These are phyloP conservation scores for Pycnomerus fuliginosus DNA, from an alignment of 2,888 invertebrate species.

Conservation along the genomic window DNA sequence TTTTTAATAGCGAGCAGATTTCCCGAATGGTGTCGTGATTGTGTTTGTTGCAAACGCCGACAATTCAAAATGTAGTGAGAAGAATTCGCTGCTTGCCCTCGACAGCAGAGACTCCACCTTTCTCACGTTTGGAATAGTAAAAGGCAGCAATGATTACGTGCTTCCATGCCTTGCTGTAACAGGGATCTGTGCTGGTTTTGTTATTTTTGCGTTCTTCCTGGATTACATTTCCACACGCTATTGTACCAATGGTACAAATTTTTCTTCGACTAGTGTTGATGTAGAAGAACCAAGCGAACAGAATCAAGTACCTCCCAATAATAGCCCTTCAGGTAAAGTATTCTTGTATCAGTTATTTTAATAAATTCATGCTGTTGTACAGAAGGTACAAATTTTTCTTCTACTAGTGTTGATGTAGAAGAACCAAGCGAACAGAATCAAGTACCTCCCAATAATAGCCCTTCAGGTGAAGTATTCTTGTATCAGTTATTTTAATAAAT, in stretches of 20 bases:
- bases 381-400: too few relatives aligned
- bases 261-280: too few relatives aligned
- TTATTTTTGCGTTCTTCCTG: slow-evolving; percentile 50
- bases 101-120: slow-evolving; percentile 42
- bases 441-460: too few relatives aligned
- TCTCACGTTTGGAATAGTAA: slow-evolving; percentile 55
- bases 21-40: slow-evolving; percentile 72
- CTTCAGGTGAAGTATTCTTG: too few relatives aligned
- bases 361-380: too few relatives aligned
- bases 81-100: slow-evolving; percentile 36
- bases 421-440: too few relatives aligned
- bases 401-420: too few relatives aligned
- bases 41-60: slow-evolving; percentile 73
- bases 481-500: too few relatives aligned
- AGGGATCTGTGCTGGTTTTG: slow-evolving; percentile 58
- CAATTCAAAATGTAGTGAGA: slow-evolving; percentile 59
- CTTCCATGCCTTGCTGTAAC: slow-evolving; percentile 59
- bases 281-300: too few relatives aligned
- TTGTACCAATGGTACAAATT: slow-evolving; percentile 27
- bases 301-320: too few relatives aligned
- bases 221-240: slow-evolving; percentile 39
- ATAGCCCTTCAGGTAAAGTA: too few relatives aligned
- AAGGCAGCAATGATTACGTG: slow-evolving; percentile 64
- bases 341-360: too few relatives aligned
- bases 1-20: slow-evolving; percentile 62